These are phyloP conservation scores for Penaeus vannamei DNA, from an alignment of 1,140 invertebrate genomes.

Conservation along the genomic window DNA sequence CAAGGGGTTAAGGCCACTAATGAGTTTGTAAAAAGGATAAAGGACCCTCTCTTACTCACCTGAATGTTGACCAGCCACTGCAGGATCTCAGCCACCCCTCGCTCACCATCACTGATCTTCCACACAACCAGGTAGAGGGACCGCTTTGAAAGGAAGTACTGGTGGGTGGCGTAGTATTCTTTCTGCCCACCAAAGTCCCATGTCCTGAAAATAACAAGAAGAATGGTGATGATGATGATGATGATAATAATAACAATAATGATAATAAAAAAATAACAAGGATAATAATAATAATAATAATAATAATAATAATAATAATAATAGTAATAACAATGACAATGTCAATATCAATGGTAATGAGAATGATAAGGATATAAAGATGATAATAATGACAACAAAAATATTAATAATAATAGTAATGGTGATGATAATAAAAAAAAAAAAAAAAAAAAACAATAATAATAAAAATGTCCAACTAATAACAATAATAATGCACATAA, in stretches of 20 bases:
- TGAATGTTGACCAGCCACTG: constrained; percentile 97
- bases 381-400: too few species aligned
- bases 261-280: too few species aligned
- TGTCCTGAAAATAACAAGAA: constrained; percentile 76
- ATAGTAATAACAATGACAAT: too few species aligned
- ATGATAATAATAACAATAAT: neutral
- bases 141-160: constrained; percentile 96
- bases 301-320: too few species aligned
- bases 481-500: too few species aligned
- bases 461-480: neutral
- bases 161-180: constrained; percentile 98
- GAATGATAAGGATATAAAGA: too few species aligned
- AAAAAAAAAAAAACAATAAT: constrained; percentile 36
- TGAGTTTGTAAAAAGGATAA: too few species aligned
- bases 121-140: constrained; percentile 97
- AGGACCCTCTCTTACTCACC: constrained; percentile 70
- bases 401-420: too few species aligned
- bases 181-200: constrained; percentile 99
- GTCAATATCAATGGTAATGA: too few species aligned
- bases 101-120: constrained; percentile 93
- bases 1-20: too few species aligned
- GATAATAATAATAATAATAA: too few species aligned
- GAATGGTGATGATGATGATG: neutral
- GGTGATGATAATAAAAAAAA: too few species aligned
- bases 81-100: constrained; percentile 90